A percentile compares a stretch with the other conserved stretches of the same genome.
phyloP scores from a whole-genome alignment of 2,888 invertebrate genomes.

The Dynastes maya region DNA sequence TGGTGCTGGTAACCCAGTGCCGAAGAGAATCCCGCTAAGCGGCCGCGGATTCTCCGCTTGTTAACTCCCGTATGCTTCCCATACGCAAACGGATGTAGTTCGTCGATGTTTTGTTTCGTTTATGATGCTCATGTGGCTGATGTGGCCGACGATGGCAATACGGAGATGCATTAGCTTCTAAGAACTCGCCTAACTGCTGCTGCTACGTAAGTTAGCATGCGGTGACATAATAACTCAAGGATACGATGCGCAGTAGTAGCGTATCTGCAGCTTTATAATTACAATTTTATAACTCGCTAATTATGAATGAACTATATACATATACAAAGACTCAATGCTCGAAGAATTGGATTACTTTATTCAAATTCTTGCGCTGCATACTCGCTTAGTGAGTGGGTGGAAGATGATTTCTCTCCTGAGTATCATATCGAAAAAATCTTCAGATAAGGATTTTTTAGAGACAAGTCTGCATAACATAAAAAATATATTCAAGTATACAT shows the following conservation, averaged over 20 bases:
- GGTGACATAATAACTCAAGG: conserved; percentile 3
- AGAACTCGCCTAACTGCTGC: not conserved
- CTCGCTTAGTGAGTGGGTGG: no score
- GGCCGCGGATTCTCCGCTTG: conserved; percentile 53
- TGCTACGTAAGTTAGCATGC: not conserved
- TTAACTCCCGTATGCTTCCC: conserved; percentile 51
- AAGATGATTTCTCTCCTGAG: no score
- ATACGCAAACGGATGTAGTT: conserved; percentile 52
- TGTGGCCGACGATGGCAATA: conserved; percentile 13
- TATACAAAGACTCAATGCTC: not conserved
- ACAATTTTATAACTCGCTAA: conserved; percentile 4
- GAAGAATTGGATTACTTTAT: not conserved
- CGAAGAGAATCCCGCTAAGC: conserved; percentile 56
- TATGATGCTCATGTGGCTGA: conserved; percentile 18
- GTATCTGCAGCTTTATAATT: not conserved
- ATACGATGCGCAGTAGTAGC: conserved; percentile 8
- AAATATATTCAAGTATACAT: no score
- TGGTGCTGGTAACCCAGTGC: conserved; percentile 63
- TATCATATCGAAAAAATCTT: no score
- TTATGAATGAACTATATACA: not conserved
- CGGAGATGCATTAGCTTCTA: conserved; percentile 13
- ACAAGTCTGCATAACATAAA: no score
- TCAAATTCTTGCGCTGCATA: no score
- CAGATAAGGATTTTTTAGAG: no score
- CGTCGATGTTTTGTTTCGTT: conserved; percentile 26